Conservation (phyloP, 2,888 invertebrate species). For the Archips crataeganus region DNA sequence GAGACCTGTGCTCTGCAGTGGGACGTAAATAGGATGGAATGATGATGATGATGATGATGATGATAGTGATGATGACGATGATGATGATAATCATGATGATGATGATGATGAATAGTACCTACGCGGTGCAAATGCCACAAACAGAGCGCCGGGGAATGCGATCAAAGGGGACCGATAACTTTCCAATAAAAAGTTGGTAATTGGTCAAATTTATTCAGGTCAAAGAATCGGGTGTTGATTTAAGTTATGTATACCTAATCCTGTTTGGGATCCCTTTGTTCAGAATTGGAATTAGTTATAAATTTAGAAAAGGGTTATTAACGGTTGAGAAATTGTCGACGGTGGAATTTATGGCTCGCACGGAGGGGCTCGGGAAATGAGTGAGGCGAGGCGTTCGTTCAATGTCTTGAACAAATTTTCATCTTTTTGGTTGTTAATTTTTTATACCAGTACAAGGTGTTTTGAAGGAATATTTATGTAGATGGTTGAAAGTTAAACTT, state of each 20-base stretch:
- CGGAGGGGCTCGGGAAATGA: neutral
- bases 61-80: too few relatives aligned
- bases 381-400: neutral
- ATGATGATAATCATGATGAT: too few relatives aligned
- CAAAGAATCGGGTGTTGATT: slow-evolving; percentile 29
- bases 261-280: slow-evolving; percentile 16
- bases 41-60: too few relatives aligned
- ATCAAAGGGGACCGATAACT: slow-evolving; percentile 36
- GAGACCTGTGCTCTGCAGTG: too few relatives aligned
- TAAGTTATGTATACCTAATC: slow-evolving; percentile 22
- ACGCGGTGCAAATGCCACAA: neutral
- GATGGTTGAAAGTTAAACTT: too few relatives aligned
- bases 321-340: slow-evolving; percentile 10
- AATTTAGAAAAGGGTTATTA: slow-evolving; percentile 8
- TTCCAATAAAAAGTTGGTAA: slow-evolving; percentile 41
- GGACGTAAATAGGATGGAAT: too few relatives aligned
- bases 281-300: slow-evolving; percentile 18
- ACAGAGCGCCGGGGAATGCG: neutral
- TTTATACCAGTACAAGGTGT: too few relatives aligned
- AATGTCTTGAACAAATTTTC: neutral
- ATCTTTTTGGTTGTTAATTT: neutral
- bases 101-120: too few relatives aligned
- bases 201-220: slow-evolving; percentile 41
- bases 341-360: neutral
- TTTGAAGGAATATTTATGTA: too few relatives aligned